Conservation (phyloP, 2,888 invertebrate species). For the Trypoxylon attenuatum region DNA sequence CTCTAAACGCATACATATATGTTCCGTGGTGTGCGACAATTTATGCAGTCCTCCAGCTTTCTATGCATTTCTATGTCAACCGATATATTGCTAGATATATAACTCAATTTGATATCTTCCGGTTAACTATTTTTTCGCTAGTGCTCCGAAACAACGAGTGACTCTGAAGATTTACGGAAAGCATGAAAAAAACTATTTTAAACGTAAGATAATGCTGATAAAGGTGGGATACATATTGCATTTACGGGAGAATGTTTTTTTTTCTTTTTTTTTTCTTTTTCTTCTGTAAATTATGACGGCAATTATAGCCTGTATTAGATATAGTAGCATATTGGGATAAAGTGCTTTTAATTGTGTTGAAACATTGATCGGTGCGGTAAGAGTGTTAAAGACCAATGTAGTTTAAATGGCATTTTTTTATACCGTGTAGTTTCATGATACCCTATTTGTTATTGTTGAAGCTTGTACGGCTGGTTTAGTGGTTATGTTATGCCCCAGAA, state of each 20-base stretch:
- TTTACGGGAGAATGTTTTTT: too few species aligned
- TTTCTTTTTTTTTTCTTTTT: too few species aligned
- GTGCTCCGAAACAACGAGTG: neutral
- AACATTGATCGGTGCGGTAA: slow-evolving; percentile 42
- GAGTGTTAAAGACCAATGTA: slow-evolving; percentile 19
- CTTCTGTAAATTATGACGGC: slow-evolving; percentile 3
- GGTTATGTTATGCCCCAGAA: slow-evolving; percentile 20
- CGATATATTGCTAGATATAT: too few species aligned
- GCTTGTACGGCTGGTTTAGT: slow-evolving; percentile 3
- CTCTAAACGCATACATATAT: too few species aligned
- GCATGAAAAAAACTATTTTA: too few species aligned
- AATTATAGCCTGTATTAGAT: slow-evolving; percentile 16
- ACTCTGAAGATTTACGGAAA: too few species aligned
- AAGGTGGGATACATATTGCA: too few species aligned
- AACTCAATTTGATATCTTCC: slow-evolving; percentile 35
- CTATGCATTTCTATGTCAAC: too few species aligned
- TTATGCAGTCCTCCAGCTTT: too few species aligned
- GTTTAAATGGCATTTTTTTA: slow-evolving; percentile 9
- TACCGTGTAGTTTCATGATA: slow-evolving; percentile 16
- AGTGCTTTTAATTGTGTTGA: slow-evolving; percentile 34
- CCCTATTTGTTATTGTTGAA: slow-evolving; percentile 7
- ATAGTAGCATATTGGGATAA: slow-evolving; percentile 29
- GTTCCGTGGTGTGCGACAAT: too few species aligned
- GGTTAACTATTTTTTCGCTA: slow-evolving; percentile 31
- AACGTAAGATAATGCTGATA: too few species aligned